phyloP scores from a whole-genome alignment of 1,140 invertebrate species.

The Lordiphosa stackelbergi region DNA sequence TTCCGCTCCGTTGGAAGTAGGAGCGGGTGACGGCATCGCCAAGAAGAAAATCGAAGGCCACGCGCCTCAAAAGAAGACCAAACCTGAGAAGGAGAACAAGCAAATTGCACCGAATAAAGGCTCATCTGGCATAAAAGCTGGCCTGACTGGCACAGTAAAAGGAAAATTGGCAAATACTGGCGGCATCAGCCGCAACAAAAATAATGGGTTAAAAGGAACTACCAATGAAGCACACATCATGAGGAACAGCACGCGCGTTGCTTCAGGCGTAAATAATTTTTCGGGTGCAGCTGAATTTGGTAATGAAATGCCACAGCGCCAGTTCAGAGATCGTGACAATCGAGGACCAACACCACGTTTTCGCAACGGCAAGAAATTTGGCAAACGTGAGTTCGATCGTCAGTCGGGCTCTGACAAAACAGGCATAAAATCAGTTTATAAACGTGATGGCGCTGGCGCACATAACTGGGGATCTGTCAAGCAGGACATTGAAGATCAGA shows the following conservation, averaged over 20 bases:
- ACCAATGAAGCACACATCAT: constrained; percentile 5
- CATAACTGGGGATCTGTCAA: constrained; percentile 97
- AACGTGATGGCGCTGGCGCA: constrained; percentile 93
- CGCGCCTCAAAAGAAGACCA: constrained; percentile 31
- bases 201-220: constrained; percentile 78
- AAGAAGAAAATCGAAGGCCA: too few relatives aligned
- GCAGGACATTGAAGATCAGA: constrained; percentile 89
- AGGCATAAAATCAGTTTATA: constrained; percentile 93
- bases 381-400: constrained; percentile 95
- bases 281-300: constrained; percentile 76
- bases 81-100: constrained; percentile 91
- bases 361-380: constrained; percentile 80
- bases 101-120: constrained; percentile 77
- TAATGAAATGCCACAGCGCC: constrained; percentile 77
- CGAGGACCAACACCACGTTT: constrained; percentile 73
- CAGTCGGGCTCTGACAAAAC: constrained; percentile 96
- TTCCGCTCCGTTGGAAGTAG: constrained; percentile 74
- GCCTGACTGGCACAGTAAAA: constrained; percentile 16
- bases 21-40: too few relatives aligned
- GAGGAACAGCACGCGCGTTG: constrained; percentile 77
- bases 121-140: constrained; percentile 25
- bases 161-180: constrained; percentile 27
- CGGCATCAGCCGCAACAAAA: constrained; percentile 80
- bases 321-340: constrained; percentile 49
- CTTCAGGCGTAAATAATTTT: constrained; percentile 76